These are phyloP conservation scores for Drosophila tropicalis DNA, from an alignment of 1,140 invertebrate species.

Conservation along the genomic window DNA sequence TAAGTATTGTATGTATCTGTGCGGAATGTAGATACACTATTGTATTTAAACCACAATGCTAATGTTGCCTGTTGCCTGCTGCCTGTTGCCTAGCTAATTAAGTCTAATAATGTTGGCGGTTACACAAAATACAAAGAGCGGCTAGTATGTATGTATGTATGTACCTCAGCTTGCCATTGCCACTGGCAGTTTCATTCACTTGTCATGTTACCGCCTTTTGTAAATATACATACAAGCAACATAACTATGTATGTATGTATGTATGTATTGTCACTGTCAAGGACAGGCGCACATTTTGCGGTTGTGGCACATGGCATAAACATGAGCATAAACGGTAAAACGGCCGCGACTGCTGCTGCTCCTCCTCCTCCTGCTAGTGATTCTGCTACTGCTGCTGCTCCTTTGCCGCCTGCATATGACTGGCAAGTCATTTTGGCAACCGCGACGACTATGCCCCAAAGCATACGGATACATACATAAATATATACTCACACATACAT, in stretches of 20 bases:
- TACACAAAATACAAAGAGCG: neutral
- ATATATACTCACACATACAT: neutral
- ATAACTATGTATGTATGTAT: neutral
- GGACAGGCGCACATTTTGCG: constrained; percentile 58
- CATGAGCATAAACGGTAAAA: neutral
- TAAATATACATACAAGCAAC: neutral
- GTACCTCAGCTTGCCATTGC: neutral
- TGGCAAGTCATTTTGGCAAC: constrained; percentile 15
- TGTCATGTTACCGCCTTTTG: neutral
- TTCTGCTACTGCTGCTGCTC: neutral
- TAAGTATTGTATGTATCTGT: too few relatives aligned
- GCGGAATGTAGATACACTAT: constrained; percentile 7
- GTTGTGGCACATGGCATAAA: constrained; percentile 43
- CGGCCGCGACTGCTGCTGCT: constrained; percentile 1
- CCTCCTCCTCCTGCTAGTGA: too few relatives aligned
- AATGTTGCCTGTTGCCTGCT: constrained; percentile 33
- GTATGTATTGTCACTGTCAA: constrained; percentile 52
- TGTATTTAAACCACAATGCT: constrained; percentile 18
- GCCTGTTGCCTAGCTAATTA: constrained; percentile 59
- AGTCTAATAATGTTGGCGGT: constrained; percentile 59
- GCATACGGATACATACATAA: neutral
- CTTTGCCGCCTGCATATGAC: constrained; percentile 44
- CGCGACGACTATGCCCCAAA: neutral
- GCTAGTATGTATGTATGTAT: too few relatives aligned
- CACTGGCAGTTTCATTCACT: neutral